Conservation (phyloP, 2,113 vertebrate species). For the Anguilla rostrata region DNA sequence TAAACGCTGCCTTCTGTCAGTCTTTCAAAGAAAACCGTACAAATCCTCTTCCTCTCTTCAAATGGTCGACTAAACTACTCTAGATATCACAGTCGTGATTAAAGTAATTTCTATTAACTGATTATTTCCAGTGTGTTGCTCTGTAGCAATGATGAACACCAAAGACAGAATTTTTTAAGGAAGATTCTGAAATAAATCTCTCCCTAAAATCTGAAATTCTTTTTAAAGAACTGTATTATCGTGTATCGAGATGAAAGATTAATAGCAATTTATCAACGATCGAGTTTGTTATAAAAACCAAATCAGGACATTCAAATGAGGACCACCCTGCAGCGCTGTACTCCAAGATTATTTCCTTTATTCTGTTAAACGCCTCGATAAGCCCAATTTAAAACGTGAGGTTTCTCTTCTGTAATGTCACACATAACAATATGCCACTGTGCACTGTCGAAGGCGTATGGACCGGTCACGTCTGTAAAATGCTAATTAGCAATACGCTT, state of each 20-base stretch:
- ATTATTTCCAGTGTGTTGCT: not conserved
- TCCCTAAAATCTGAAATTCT: no score
- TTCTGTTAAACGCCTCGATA: not conserved
- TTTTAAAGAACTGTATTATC: no score
- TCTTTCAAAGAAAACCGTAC: not conserved
- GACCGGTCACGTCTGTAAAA: not conserved
- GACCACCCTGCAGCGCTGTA: not conserved
- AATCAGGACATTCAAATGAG: not conserved
- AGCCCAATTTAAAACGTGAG: not conserved
- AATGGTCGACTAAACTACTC: not conserved
- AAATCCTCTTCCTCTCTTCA: not conserved
- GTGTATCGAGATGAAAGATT: no score
- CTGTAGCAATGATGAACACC: not conserved
- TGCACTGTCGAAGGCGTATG: not conserved
- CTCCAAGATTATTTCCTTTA: not conserved
- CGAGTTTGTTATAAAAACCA: not conserved
- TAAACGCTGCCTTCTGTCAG: not conserved
- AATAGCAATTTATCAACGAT: not conserved
- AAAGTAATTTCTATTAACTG: not conserved
- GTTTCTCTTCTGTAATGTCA: not conserved
- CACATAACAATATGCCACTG: not conserved
- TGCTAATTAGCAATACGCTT: conserved; percentile 17
- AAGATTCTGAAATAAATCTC: not conserved
- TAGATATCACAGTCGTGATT: not conserved
- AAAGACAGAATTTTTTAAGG: not conserved